These are phyloP conservation scores for Drosophila trapezifrons DNA, from an alignment of 1,140 invertebrate species.

Conservation along the genomic window DNA sequence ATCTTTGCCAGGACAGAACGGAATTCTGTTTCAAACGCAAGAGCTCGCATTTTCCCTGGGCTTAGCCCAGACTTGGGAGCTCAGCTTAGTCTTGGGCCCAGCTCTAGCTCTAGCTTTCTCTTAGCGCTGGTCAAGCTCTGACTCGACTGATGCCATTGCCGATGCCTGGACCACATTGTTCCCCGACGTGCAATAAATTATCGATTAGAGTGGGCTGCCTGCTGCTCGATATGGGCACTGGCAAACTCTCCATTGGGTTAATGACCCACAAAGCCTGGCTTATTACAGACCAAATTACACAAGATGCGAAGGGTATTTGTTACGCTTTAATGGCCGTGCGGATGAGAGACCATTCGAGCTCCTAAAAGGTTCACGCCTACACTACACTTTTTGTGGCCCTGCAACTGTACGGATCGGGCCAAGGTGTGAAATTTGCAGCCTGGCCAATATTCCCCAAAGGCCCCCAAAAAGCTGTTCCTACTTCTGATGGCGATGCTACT, in stretches of 20 bases:
- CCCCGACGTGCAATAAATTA: slow-evolving; percentile 66
- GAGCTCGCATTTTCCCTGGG: slow-evolving; percentile 36
- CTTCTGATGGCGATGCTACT: slow-evolving; percentile 14
- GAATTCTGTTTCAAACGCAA: background rate
- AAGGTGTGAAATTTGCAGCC: slow-evolving; percentile 72
- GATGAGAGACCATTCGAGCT: slow-evolving; percentile 15
- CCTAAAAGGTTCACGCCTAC: slow-evolving; percentile 60
- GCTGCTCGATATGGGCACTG: slow-evolving; percentile 36
- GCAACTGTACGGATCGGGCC: slow-evolving; percentile 47
- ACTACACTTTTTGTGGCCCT: slow-evolving; percentile 20
- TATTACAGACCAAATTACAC: slow-evolving; percentile 60
- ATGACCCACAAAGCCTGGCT: slow-evolving; percentile 34
- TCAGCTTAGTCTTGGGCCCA: slow-evolving; percentile 3
- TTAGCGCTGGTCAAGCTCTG: slow-evolving; percentile 25
- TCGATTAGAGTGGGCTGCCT: slow-evolving; percentile 63
- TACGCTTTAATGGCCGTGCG: slow-evolving; percentile 48
- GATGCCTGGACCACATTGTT: slow-evolving; percentile 62
- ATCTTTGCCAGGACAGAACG: slow-evolving; percentile 34
- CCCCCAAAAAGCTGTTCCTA: slow-evolving; percentile 28
- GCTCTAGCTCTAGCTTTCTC: slow-evolving; percentile 34
- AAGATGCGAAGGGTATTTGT: slow-evolving; percentile 47
- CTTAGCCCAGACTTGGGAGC: slow-evolving; percentile 8
- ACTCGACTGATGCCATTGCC: slow-evolving; percentile 34
- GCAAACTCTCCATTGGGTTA: slow-evolving; percentile 27
- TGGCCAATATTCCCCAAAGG: slow-evolving; percentile 68